Base-by-base conservation (phyloP, 2,797 vertebrate species). In the Amphiprion clarkii region DNA sequence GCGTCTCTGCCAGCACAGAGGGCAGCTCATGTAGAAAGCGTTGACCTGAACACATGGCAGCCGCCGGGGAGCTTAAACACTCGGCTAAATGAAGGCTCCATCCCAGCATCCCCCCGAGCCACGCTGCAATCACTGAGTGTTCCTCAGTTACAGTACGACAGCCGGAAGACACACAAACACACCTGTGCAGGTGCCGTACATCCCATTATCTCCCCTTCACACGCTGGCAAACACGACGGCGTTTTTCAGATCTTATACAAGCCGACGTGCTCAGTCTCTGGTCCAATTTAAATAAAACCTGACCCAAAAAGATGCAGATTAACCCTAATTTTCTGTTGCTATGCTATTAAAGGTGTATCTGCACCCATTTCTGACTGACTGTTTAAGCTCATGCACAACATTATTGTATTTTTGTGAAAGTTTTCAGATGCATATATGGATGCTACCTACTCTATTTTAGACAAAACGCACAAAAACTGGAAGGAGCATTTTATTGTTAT, bases 11-110 rank as follows among this genome's bases (percentile, higher is more conserved):
- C 64, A 80, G 42, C 36, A 42, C 19, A 69, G 82, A 78, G 74
- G 72, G 67, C 67, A 78, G 70, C 63, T 85, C 66, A 36, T 76
- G 55, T 67, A 67, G 51, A 79, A 81, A 70, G 53, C 62, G 77
- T 82, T 85, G 87, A 89, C 87, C 82, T 88, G 67, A 81, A 85
- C 82, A 78, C 75, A 69, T 44, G 57, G 67, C 39, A 44, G 25
- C 77, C 67, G 71, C 79, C 71, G 76, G 86, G 73, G 75, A 87
- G 69, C 46, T 33, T 74, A 79, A 87, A 85, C 76, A 76, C 72
- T 69, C 23, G 17, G 63, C 70, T 83, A 79, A 90, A 89, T 69
- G 73, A 87, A 82, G 48, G 58, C 40, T 85, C 62, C 67, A 74
- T 72, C 83, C 79, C 81, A 44, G 49, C 31, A 70, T 78, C 39